Base-by-base conservation (phyloP, 2,888 invertebrate species). In the Rosalia funebris region DNA sequence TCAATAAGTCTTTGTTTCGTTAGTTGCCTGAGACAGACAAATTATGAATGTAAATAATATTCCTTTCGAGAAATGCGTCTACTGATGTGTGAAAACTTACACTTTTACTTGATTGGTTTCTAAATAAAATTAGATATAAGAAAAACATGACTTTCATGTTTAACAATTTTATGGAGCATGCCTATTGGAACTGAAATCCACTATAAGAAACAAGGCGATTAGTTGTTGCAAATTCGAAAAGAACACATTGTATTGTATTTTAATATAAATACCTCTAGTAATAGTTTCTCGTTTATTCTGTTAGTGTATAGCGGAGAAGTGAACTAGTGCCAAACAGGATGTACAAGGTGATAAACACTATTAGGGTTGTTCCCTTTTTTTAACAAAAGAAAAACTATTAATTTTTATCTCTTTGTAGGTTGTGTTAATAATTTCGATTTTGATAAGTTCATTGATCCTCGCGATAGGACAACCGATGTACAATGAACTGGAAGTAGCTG, bases 401-500 rank as follows among this genome's bases (percentile, higher is more conserved):
- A 32, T 48, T 36, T n/a, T n/a, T n/a, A n/a, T n/a, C n/a, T n/a
- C 39, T 42, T 47, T 25, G 25, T 36, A 61, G 57, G 47, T 50
- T 42, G 17, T 47, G 15, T 52, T 25, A 7, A 3, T 16, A 10
- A 31, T 46, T 52, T 10, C 31, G 2, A 10, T 47, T 3, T 2
- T 60, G 3, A 19, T 53, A 31, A 47, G 20, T 53, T 11, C 36
- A 12, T 5, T 47, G 17, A 25, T 36, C 5, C 25, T 17, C 3
- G 17, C n/a, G 7, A 31, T 53, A 19, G 16, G 46, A 25, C 25
- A 54, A 37, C 73, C 71, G 1, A 34, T 66, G 19, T 56, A 72
- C 58, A 66, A 71, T 11, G 74, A 75, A 62, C 59, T 70, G 42
- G 72, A 71, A 32, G 19, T 65, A 25, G 72, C 72, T 31, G 72